A percentile compares a stretch with the other conserved stretches of the same genome.
Conservation (phyloP, 2,888 invertebrate genomes). For the Muschampia plurimacula region DNA sequence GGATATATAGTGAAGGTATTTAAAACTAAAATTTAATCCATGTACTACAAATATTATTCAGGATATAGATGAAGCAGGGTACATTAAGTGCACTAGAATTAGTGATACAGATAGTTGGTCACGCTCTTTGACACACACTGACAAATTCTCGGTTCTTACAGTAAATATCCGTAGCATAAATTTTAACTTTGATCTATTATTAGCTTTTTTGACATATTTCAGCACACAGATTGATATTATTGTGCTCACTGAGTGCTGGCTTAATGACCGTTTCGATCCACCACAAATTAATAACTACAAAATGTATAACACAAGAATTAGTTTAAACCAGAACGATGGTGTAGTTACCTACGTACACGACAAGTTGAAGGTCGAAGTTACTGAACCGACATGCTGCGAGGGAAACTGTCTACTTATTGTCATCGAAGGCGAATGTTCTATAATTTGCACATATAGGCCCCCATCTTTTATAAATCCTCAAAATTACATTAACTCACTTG, state of each 20-base stretch:
- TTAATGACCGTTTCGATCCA: neutral
- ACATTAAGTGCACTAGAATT: too few species aligned
- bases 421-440: neutral
- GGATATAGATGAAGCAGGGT: too few species aligned
- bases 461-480: neutral
- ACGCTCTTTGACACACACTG: neutral
- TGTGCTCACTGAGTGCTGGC: slow-evolving; percentile 40
- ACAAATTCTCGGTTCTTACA: slow-evolving; percentile 14
- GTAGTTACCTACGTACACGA: neutral
- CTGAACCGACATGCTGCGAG: neutral
- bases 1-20: too few species aligned
- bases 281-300: too few species aligned
- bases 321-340: neutral
- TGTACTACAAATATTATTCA: too few species aligned
- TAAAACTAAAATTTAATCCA: too few species aligned
- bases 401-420: neutral
- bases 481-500: slow-evolving; percentile 1
- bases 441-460: neutral
- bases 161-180: slow-evolving; percentile 39
- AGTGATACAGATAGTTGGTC: neutral
- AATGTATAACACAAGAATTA: too few species aligned
- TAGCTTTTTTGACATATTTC: slow-evolving; percentile 23
- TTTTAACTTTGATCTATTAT: slow-evolving; percentile 30
- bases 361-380: neutral
- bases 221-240: slow-evolving; percentile 21